These are phyloP conservation scores for Drosophila colorata DNA, from an alignment of 2,888 invertebrate genomes.

Conservation along the genomic window DNA sequence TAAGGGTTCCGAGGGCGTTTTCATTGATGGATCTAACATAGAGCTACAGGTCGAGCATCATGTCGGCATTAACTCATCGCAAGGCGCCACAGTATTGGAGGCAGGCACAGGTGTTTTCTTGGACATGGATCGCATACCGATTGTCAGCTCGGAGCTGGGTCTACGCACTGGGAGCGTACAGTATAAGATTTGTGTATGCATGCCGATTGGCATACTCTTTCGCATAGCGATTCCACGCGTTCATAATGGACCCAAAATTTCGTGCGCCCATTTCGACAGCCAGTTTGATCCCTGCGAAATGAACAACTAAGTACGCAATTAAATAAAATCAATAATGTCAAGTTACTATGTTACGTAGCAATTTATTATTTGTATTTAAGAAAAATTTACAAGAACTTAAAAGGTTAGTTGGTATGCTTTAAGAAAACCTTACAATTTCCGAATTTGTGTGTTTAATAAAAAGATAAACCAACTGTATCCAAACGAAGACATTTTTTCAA, in stretches of 20 bases:
- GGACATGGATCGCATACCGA: constrained; percentile 90
- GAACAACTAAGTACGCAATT: constrained; percentile 47
- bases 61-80: constrained; percentile 91
- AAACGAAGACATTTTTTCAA: constrained; percentile 35
- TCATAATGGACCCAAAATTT: constrained; percentile 83
- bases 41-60: constrained; percentile 92
- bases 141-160: constrained; percentile 86
- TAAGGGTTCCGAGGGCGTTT: constrained; percentile 92
- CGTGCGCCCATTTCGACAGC: constrained; percentile 83
- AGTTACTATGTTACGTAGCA: constrained; percentile 58
- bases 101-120: constrained; percentile 90
- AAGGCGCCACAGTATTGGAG: constrained; percentile 90
- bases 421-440: constrained; percentile 28
- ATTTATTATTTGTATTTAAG: constrained; percentile 53
- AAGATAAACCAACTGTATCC: constrained; percentile 38
- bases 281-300: constrained; percentile 83
- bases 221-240: constrained; percentile 89
- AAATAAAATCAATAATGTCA: constrained; percentile 24
- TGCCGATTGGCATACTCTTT: constrained; percentile 94
- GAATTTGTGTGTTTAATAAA: constrained; percentile 44
- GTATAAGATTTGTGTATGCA: constrained; percentile 95
- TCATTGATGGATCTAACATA: constrained; percentile 90
- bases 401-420: constrained; percentile 48
- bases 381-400: constrained; percentile 62
- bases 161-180: constrained; percentile 87